Percentiles rank a stretch among this genome's conserved stretches.
These are phyloP conservation scores for Teleopsis dalmanni DNA, from an alignment of 1,140 invertebrate species.

Conservation along the genomic window DNA sequence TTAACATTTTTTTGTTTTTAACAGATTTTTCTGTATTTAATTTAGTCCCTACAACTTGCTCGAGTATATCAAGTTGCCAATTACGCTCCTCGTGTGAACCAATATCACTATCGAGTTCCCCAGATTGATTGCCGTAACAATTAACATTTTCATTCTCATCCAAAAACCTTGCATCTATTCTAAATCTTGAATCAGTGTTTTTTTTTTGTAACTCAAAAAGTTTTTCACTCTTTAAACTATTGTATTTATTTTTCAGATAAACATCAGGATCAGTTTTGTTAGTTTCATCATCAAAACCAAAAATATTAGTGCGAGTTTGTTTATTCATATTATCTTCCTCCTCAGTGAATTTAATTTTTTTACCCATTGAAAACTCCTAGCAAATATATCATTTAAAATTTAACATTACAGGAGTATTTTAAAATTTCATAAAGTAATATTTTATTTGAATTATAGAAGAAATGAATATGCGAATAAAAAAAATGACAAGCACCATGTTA, in stretches of 20 bases:
- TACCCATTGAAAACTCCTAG: conserved; percentile 15
- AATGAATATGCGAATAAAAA: no score
- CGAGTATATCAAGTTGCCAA: conserved; percentile 40
- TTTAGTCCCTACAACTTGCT: conserved; percentile 37
- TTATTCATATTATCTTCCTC: conserved; percentile 10
- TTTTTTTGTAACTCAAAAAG: conserved; percentile 35
- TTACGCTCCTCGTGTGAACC: conserved; percentile 16
- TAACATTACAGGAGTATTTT: conserved; percentile 1
- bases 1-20: conserved; percentile 37
- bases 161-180: conserved; percentile 34
- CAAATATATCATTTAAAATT: neutral
- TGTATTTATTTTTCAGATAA: conserved; percentile 22
- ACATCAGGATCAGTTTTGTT: conserved; percentile 15
- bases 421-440: no score
- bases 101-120: conserved; percentile 4
- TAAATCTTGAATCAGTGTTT: conserved; percentile 36
- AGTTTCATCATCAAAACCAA: conserved; percentile 27
- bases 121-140: neutral
- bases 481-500: no score
- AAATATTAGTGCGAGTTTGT: conserved; percentile 20
- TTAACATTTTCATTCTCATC: conserved; percentile 25
- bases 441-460: no score
- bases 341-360: conserved; percentile 35
- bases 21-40: conserved; percentile 15
- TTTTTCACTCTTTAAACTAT: conserved; percentile 34